These are phyloP conservation scores for Mamestra brassicae DNA, from an alignment of 2,888 invertebrate genomes.

Conservation along the genomic window DNA sequence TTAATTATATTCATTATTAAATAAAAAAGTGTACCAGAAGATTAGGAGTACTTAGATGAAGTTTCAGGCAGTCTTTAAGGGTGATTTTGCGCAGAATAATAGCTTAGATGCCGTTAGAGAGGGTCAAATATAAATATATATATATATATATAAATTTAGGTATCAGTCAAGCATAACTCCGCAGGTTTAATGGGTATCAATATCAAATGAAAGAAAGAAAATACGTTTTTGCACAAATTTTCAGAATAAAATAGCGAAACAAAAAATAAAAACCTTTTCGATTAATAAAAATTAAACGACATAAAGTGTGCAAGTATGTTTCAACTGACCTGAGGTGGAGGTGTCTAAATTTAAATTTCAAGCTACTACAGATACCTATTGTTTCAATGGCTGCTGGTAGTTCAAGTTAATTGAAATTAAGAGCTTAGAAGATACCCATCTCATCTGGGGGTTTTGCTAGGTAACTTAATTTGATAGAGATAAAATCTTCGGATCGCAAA, in stretches of 20 bases:
- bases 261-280: no score
- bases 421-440: background rate
- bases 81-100: background rate
- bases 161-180: background rate
- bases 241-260: no score
- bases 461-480: background rate
- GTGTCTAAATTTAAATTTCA: no score
- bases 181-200: background rate
- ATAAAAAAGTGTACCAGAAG: background rate
- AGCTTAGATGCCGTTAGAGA: background rate
- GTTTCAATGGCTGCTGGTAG: no score
- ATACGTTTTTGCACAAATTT: no score
- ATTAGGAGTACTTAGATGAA: background rate
- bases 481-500: background rate
- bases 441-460: background rate
- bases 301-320: no score
- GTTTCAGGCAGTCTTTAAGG: background rate
- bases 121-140: background rate
- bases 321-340: no score
- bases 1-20: background rate
- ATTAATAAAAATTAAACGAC: no score
- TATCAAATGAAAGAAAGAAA: background rate
- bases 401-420: no score
- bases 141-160: no score
- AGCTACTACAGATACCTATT: no score